Conservation (phyloP, 2,888 invertebrate species). For the Autographa gamma region DNA sequence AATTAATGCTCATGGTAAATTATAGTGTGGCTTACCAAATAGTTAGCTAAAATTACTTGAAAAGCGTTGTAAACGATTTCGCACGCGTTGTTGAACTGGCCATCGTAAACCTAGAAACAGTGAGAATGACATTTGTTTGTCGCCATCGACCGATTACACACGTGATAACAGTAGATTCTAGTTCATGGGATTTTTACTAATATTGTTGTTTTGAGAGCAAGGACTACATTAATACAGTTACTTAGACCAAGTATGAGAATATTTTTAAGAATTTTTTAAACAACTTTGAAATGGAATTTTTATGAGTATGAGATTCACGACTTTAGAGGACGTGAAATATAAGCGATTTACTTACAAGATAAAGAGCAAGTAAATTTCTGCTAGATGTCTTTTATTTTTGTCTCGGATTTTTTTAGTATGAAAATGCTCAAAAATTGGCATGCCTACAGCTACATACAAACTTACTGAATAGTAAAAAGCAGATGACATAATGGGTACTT, state of each 20-base stretch:
- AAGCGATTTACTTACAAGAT: conserved; percentile 1
- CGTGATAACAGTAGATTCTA: conserved; percentile 51
- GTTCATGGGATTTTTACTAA: conserved; percentile 49
- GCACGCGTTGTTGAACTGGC: conserved; percentile 46
- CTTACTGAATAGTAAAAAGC: too few relatives aligned
- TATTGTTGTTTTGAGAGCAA: conserved; percentile 54
- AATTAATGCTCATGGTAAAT: conserved; percentile 34
- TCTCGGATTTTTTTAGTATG: too few relatives aligned
- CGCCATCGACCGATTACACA: conserved; percentile 42
- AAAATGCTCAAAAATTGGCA: too few relatives aligned
- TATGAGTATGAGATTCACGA: conserved; percentile 49
- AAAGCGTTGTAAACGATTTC: conserved; percentile 43
- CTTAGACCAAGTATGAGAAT: conserved; percentile 52
- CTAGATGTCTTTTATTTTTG: not conserved
- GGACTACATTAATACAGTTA: conserved; percentile 51
- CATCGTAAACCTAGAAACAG: conserved; percentile 59
- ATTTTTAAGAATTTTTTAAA: conserved; percentile 46
- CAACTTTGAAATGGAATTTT: conserved; percentile 50
- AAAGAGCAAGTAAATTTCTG: not conserved
- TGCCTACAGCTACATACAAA: too few relatives aligned
- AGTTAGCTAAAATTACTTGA: conserved; percentile 45
- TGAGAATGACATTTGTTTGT: conserved; percentile 45
- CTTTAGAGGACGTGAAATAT: conserved; percentile 46
- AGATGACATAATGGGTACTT: too few relatives aligned
- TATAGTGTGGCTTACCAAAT: conserved; percentile 43